These are phyloP conservation scores for Pterocles gutturalis DNA, from an alignment of 2,113 vertebrate genomes.

Conservation along the genomic window DNA sequence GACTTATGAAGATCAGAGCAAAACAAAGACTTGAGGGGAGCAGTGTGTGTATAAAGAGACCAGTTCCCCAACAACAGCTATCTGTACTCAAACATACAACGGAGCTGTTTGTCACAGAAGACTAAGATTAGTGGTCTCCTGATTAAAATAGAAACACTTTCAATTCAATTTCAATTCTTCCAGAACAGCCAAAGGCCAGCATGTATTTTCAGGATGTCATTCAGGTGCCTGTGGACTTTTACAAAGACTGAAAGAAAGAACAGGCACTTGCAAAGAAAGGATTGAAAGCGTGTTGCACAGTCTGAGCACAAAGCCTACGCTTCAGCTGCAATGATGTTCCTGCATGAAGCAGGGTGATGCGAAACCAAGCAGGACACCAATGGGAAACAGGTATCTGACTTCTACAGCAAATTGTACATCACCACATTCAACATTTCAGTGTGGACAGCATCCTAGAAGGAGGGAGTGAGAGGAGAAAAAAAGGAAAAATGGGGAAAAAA, in stretches of 20 bases:
- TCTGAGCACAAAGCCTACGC: not conserved
- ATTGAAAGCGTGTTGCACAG: accelerated
- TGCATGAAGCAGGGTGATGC: not conserved
- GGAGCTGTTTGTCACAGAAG: not conserved
- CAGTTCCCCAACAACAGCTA: not conserved
- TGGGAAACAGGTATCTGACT: not conserved
- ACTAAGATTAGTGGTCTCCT: not conserved
- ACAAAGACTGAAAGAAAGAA: not conserved
- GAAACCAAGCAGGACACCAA: not conserved
- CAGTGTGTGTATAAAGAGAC: not conserved
- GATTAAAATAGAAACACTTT: not conserved
- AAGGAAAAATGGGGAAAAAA: accelerated
- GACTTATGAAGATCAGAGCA: not conserved
- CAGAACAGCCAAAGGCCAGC: not conserved
- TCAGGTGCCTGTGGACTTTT: not conserved
- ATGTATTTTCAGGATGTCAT: not conserved
- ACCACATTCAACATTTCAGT: not conserved
- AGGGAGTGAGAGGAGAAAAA: not conserved
- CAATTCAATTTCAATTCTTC: not conserved
- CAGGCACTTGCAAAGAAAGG: not conserved
- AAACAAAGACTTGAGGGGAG: not conserved
- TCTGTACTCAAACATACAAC: not conserved
- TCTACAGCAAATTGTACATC: not conserved
- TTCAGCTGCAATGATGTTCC: not conserved
- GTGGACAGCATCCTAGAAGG: not conserved